phyloP scores from a whole-genome alignment of 2,888 invertebrate species.

The Cheilosia pagana region DNA sequence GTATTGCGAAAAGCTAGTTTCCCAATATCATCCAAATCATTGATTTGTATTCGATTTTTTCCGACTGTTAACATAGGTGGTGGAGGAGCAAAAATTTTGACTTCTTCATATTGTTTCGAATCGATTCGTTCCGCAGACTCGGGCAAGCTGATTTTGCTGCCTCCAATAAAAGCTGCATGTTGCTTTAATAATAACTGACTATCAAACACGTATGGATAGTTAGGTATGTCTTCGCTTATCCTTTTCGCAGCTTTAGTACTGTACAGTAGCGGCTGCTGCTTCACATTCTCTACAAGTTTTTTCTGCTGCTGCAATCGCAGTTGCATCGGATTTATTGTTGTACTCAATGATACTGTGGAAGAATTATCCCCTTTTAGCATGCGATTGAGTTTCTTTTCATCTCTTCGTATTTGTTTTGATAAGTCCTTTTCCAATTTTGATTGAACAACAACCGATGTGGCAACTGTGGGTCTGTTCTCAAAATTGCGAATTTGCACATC shows the following conservation, averaged over 20 bases:
- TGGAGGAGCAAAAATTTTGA: conserved; percentile 90
- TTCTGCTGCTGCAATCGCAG: conserved; percentile 81
- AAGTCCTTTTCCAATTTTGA: conserved; percentile 92
- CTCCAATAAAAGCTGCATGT: conserved; percentile 89
- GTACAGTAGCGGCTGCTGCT: conserved; percentile 80
- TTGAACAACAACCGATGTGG: conserved; percentile 92
- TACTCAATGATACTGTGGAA: conserved; percentile 83
- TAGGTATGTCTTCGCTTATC: conserved; percentile 84
- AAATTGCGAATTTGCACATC: conserved; percentile 69
- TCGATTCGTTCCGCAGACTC: conserved; percentile 90
- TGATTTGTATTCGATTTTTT: conserved; percentile 86
- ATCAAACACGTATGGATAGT: conserved; percentile 95
- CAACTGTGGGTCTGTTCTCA: conserved; percentile 86
- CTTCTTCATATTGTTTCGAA: conserved; percentile 92
- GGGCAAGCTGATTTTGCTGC: conserved; percentile 91
- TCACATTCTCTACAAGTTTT: conserved; percentile 80
- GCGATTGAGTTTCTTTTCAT: conserved; percentile 89
- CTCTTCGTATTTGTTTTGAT: conserved; percentile 90
- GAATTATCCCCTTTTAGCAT: conserved; percentile 79
- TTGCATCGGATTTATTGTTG: conserved; percentile 83
- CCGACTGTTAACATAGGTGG: conserved; percentile 86
- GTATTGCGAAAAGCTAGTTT: conserved; percentile 95
- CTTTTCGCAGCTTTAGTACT: conserved; percentile 77
- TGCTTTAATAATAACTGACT: conserved; percentile 88
- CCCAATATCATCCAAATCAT: conserved; percentile 88